Base-by-base conservation (phyloP, 2,888 invertebrate species). In the Psylliodes chrysocephalus region DNA sequence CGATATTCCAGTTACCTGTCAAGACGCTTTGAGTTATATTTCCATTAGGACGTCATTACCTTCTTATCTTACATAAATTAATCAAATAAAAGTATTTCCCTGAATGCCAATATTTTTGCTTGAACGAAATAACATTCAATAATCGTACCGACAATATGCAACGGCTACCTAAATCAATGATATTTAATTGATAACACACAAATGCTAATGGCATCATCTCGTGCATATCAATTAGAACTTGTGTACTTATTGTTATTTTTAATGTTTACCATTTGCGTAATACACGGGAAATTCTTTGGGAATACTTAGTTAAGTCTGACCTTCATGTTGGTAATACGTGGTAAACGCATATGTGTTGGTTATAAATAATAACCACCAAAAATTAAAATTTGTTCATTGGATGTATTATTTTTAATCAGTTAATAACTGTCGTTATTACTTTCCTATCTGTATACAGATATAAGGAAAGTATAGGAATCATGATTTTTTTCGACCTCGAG, bases 181-280 rank as follows among this genome's bases (percentile, higher is more conserved):
- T 38, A 38, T 38, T 38, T 38, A 38, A 38, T 38, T 38, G 38
- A 38, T 38, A 38, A 38, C 38, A 38, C 38, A 38, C 33, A 33
- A 38, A 38, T 38, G 38, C 38, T 38, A 38, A 38, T 38, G 15
- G 3, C 14, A 14, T 38, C 15, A 7, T 38, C 38, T 14, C 38
- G 4, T 38, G 2, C 38, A 38, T 38, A 38, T 38, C 38, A 38
- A 38, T 38, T 38, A 38, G 38, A 5, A 10, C 12, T 8, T n/a
- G 2, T n/a, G 10, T n/a, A 33, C 33, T 33, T 8, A 33, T 33
- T 14, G 14, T 38, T 38, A 38, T 38, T 38, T 5, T 38, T 38
- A 38, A 38, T 38, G 14, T 38, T 38, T 38, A 38, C 14, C 14
- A 38, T 12, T 38, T 38, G 7, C 38, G 38, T 38, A 38, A 38